Evolutionary conservation across 2,888 invertebrate species (phyloP), one percentile per base, ranked within the genome.

Genomic region (Xylota sylvarum): DNA sequence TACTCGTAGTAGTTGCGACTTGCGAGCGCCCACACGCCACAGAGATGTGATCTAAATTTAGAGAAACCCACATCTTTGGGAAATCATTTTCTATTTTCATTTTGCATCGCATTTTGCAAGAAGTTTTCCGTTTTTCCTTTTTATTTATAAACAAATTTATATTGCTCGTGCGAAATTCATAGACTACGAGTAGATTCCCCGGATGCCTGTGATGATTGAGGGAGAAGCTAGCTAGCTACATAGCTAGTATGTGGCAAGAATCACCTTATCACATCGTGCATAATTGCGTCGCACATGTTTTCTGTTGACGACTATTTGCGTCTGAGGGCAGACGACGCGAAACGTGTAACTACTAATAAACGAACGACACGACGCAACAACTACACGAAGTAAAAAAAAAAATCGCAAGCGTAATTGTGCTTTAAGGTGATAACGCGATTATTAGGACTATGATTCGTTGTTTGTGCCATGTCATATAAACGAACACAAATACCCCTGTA

Each of bases 251-350:
- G 58, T 48, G 55, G 23, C 19, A 56, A 9, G 27, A 72, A 67
- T 78, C 83, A 83, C 78, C 67, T 78, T 78, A 83, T 78, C 78
- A 62, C 40, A 30, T 73, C 52, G 67, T 73, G 46, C 17, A 83
- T 65, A 78, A 67, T 78, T 83, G 83, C 83, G 83, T 83, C 83
- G 83, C 65, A 82, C 82, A 72, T 60, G 60, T 58, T 50, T 40
- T n/a, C 7, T 69, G 23, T 23, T 50, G 40, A 67, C 67, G 52
- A 6, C 52, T 23, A 62, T 79, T 64, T 79, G 48, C 55, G 55
- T 72, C 79, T 78, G 19, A 55, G 17, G 32, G 30, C 62, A 62
- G 32, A 74, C 73, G 9, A 55, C 12, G 9, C 5, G 6, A 35
- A 27, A 56, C 56, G 32, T 56, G 52, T 55, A 48, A 48, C 43